These are phyloP conservation scores for Rattus norvegicus DNA, from an alignment of 2,113 vertebrate species.

Conservation along the genomic window DNA sequence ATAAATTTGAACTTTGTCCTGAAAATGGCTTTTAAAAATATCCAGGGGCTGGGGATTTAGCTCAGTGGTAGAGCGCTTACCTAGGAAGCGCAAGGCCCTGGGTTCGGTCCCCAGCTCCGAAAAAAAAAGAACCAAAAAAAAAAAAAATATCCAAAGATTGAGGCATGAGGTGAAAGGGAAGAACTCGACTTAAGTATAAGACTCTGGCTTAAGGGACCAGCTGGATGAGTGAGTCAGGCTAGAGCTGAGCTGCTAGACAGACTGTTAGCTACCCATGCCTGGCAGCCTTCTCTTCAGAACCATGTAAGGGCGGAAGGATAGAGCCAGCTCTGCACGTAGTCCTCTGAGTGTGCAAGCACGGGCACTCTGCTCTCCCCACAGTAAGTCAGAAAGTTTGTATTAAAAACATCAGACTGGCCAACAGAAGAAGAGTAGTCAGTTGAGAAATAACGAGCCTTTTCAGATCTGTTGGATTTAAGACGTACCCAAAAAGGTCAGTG, in stretches of 20 bases:
- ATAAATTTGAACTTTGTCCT: constrained; percentile 1
- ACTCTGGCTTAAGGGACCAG: not conserved
- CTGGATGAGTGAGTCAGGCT: not conserved
- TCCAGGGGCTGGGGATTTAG: too few species aligned
- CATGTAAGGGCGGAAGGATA: not conserved
- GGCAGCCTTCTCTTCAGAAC: not conserved
- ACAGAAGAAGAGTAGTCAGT: not conserved
- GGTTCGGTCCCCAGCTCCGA: too few species aligned
- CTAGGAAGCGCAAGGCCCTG: too few species aligned
- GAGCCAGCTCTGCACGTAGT: not conserved
- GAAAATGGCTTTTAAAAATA: not conserved
- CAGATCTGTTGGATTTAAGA: constrained; percentile 19
- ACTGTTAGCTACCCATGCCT: not conserved
- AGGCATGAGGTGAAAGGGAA: constrained; percentile 8
- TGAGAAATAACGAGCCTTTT: constrained; percentile 6
- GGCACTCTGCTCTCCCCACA: not conserved
- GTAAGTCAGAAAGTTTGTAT: not conserved
- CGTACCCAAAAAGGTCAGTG: not conserved
- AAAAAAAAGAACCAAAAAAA: too few species aligned
- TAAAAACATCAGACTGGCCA: not conserved
- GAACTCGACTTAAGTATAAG: not conserved
- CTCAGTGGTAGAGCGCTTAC: too few species aligned
- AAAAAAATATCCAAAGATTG: not conserved
- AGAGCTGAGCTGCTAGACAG: not conserved
- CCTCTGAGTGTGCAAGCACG: not conserved